phyloP scores from a whole-genome alignment of 1,140 invertebrate species.

The Drosophila ogumai region DNA sequence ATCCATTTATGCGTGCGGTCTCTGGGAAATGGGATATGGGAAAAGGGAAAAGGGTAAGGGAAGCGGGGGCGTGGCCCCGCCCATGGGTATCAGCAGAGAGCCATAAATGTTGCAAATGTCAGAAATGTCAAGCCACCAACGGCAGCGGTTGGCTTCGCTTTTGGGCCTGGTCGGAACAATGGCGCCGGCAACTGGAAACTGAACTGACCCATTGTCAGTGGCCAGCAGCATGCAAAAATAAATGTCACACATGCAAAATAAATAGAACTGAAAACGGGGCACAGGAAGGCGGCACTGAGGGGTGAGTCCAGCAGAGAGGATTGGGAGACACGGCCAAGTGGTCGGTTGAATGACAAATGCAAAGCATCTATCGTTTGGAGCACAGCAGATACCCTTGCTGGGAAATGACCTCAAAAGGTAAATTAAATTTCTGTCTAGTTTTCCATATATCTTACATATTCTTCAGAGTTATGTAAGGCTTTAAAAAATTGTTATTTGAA shows the following conservation, averaged over 20 bases:
- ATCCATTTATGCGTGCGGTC: constrained; percentile 48
- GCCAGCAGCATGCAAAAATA: constrained; percentile 64
- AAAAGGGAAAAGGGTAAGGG: background rate
- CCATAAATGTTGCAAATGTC: constrained; percentile 80
- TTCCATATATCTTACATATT: background rate
- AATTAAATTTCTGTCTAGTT: background rate
- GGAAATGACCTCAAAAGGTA: background rate
- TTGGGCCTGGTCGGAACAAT: constrained; percentile 43
- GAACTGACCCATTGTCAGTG: constrained; percentile 47
- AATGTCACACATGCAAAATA: constrained; percentile 77
- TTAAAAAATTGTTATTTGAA: background rate
- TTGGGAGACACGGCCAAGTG: constrained; percentile 11
- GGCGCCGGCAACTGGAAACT: constrained; percentile 34
- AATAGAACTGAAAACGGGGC: constrained; percentile 75
- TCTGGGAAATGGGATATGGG: constrained; percentile 11
- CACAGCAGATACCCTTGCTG: constrained; percentile 23
- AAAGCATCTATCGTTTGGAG: constrained; percentile 36
- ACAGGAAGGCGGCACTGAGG: constrained; percentile 1
- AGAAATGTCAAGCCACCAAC: constrained; percentile 77
- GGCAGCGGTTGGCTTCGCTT: constrained; percentile 53
- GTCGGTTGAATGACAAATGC: constrained; percentile 65
- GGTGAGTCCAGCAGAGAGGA: background rate
- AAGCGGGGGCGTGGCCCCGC: constrained; percentile 11
- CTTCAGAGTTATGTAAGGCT: background rate
- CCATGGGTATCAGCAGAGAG: constrained; percentile 63